These are phyloP conservation scores for Anguilla rostrata DNA, from an alignment of 2,113 vertebrate species.

Conservation along the genomic window DNA sequence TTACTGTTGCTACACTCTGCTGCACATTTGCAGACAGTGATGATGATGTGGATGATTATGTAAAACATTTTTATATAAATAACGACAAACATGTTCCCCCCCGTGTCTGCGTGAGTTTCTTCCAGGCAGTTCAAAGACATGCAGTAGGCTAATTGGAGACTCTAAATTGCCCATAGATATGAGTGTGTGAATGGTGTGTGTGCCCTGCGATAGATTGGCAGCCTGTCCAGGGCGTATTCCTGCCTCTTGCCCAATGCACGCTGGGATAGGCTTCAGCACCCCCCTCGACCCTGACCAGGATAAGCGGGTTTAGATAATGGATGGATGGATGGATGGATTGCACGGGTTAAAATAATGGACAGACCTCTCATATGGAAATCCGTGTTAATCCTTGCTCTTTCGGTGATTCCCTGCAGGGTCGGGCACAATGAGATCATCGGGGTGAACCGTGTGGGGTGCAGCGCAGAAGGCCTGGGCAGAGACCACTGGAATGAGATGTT, in stretches of 20 bases:
- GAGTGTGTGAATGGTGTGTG: too few species aligned
- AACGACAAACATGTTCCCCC: not conserved
- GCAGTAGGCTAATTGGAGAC: too few species aligned
- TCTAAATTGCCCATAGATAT: too few species aligned
- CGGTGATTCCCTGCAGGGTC: constrained; percentile 72
- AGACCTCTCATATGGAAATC: not conserved
- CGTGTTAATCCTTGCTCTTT: constrained; percentile 10
- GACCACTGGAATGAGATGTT: constrained; percentile 99
- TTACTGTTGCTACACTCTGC: not conserved
- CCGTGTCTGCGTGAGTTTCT: too few species aligned
- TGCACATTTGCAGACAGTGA: not conserved
- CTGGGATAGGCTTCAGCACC: too few species aligned
- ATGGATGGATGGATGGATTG: not conserved
- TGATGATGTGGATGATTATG: not conserved
- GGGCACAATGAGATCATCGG: constrained; percentile 98
- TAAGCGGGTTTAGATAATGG: too few species aligned
- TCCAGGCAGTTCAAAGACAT: too few species aligned
- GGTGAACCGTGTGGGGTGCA: constrained; percentile 85
- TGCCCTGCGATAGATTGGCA: too few species aligned
- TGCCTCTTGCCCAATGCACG: too few species aligned
- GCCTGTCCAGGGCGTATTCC: too few species aligned
- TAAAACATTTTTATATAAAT: not conserved
- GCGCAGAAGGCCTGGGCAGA: constrained; percentile 86
- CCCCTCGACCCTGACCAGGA: too few species aligned
- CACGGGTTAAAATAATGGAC: not conserved